These are phyloP conservation scores for Mimumesa dahlbomi DNA, from an alignment of 2,888 invertebrate species.

Conservation along the genomic window DNA sequence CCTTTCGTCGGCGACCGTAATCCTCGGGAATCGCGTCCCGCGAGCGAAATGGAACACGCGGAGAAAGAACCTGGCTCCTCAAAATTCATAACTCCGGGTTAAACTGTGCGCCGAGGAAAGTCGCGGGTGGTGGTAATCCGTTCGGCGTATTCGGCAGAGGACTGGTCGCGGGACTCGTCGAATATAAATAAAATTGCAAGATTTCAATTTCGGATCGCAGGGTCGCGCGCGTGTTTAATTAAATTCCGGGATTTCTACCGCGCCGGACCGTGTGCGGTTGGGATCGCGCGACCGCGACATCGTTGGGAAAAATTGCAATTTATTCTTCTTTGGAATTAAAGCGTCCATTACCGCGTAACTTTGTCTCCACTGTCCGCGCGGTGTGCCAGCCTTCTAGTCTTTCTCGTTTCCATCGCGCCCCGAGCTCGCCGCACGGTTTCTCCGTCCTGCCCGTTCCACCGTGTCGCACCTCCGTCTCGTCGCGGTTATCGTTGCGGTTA, in stretches of 20 bases:
- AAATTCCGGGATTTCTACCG: slow-evolving; percentile 54
- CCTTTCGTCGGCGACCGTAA: slow-evolving; percentile 1
- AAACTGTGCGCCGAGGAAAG: no score
- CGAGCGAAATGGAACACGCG: no score
- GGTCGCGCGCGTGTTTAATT: slow-evolving; percentile 58
- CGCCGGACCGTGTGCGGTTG: background rate
- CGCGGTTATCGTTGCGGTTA: background rate
- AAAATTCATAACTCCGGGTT: no score
- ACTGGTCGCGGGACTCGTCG: background rate
- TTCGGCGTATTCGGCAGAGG: background rate
- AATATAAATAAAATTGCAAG: slow-evolving; percentile 45
- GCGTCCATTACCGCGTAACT: slow-evolving; percentile 39
- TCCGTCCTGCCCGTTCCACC: background rate
- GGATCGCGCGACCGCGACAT: slow-evolving; percentile 39
- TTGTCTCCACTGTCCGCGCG: slow-evolving; percentile 33
- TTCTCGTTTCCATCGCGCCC: background rate
- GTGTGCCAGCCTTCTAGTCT: slow-evolving; percentile 44
- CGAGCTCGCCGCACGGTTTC: slow-evolving; percentile 32
- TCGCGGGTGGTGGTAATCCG: no score
- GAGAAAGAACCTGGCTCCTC: no score
- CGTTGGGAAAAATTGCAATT: slow-evolving; percentile 68
- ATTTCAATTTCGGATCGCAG: slow-evolving; percentile 40
- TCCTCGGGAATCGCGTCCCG: no score
- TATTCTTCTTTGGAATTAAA: slow-evolving; percentile 68
- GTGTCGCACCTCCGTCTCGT: background rate